Evolutionary conservation across 2,888 invertebrate genomes (phyloP), one percentile per base, ranked within the genome.

Genomic region (Crioceris asparagi): DNA sequence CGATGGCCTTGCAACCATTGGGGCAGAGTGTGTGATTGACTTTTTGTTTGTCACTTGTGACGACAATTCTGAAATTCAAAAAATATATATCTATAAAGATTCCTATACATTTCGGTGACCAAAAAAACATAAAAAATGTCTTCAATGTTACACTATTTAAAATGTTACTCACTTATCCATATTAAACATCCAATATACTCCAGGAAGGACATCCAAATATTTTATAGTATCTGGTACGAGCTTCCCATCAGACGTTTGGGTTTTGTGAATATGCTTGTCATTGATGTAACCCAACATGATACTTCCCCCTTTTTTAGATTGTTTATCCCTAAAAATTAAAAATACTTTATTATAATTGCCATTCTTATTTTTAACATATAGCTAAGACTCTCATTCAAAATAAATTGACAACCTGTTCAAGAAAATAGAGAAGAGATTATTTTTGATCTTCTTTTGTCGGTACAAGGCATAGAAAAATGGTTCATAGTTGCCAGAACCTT

Each of bases 391-490:
- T 21, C 21, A 21, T 21, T 21, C 10, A 10, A 10, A 25, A 25
- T 4, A 4, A 25, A 11, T 11, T 15, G 2, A 14, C 30, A 59
- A 78, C 79, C 78, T 71, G 61, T 77, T 79, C 43, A 83, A 64
- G 61, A 75, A 83, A 53, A 83, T 74, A 3, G 80, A 77, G 59
- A 83, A 83, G 27, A 81, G 58, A 3, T 74, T 69, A 31, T 67
- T 52, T 17, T 54, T 48, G 29, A 71, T 63, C 17, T 63, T 53
- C 2, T 59, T 55, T 54, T 81, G 77, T 11, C 61, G 56, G 4
- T 76, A 55, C 62, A 82, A 69, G 52, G 73, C 76, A 56, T 78
- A 70, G 59, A 83, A 78, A 35, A 79, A 75, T 10, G 82, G 77
- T 27, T 65, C 62, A 25, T 66, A 60, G 44, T 70, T 68, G 12